Percentiles rank a stretch among this genome's conserved stretches.
phyloP scores from a whole-genome alignment of 2,113 vertebrate genomes.

The Gila orcuttii region DNA sequence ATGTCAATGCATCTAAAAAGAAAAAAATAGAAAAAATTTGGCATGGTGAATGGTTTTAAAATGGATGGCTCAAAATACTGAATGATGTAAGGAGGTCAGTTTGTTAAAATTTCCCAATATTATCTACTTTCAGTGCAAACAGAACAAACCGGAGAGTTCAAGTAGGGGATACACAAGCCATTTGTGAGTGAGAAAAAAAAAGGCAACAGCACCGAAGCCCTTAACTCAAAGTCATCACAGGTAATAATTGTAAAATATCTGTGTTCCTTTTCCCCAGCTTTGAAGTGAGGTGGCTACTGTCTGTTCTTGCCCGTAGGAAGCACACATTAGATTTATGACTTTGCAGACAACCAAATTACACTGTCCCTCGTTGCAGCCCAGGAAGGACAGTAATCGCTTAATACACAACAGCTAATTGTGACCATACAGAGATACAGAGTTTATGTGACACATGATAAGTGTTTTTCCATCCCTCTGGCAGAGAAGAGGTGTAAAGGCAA shows the following conservation, averaged over 20 bases:
- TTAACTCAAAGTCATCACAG: slow-evolving; percentile 58
- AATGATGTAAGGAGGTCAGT: neutral
- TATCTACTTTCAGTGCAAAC: neutral
- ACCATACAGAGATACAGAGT: slow-evolving; percentile 31
- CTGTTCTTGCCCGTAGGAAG: slow-evolving; percentile 54
- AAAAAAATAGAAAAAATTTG: too few relatives aligned
- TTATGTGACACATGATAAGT: slow-evolving; percentile 55
- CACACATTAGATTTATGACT: slow-evolving; percentile 54
- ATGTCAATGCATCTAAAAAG: too few relatives aligned
- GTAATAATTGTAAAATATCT: slow-evolving; percentile 65
- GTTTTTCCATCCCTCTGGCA: slow-evolving; percentile 43
- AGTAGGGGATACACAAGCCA: neutral
- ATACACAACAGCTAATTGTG: slow-evolving; percentile 56
- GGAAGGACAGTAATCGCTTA: slow-evolving; percentile 44
- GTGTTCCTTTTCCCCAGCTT: slow-evolving; percentile 56
- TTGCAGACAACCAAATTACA: slow-evolving; percentile 56
- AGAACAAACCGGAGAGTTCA: neutral
- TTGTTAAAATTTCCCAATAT: neutral
- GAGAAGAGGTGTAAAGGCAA: slow-evolving; percentile 48
- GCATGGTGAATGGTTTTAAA: too few relatives aligned
- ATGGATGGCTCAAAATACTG: too few relatives aligned
- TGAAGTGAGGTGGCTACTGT: slow-evolving; percentile 59
- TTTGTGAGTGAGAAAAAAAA: slow-evolving; percentile 37
- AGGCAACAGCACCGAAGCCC: slow-evolving; percentile 27
- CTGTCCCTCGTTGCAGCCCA: slow-evolving; percentile 30